Conservation (phyloP, 1,140 invertebrate genomes). For the Ladona fulva region DNA sequence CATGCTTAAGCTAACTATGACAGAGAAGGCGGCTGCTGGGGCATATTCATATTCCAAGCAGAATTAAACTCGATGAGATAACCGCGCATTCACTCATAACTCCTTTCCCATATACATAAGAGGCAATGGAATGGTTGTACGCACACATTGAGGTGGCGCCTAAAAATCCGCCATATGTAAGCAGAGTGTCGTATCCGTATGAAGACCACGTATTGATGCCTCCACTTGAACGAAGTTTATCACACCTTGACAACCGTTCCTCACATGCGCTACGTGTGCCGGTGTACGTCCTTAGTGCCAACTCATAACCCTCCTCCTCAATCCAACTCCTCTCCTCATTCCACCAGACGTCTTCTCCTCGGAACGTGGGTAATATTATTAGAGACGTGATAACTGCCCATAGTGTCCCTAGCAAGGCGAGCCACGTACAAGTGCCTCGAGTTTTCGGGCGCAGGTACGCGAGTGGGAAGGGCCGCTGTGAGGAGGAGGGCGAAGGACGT, state of each 20-base stretch:
- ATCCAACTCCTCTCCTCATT: neutral
- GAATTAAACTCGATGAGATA: no score
- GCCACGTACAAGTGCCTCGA: neutral
- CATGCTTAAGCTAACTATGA: no score
- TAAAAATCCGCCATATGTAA: no score
- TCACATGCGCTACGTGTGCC: neutral
- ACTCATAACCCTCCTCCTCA: neutral
- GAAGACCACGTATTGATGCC: no score
- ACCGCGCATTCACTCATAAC: no score
- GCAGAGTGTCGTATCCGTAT: no score
- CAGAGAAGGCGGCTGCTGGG: no score
- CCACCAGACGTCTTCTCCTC: neutral
- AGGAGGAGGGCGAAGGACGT: neutral
- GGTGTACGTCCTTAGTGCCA: neutral
- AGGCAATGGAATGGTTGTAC: no score
- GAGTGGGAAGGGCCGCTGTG: neutral
- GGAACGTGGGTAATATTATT: neutral
- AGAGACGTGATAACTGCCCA: neutral
- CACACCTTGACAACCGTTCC: neutral
- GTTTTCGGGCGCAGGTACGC: neutral
- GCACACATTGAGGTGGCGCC: no score
- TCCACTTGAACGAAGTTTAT: neutral
- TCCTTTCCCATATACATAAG: no score
- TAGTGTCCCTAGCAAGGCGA: neutral
- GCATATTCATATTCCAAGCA: no score